Percentiles rank a stretch among this genome's conserved stretches.
Evolutionary conservation across 2,888 invertebrate species (phyloP).

Genomic region (Trissonchulus latispiculum): DNA sequence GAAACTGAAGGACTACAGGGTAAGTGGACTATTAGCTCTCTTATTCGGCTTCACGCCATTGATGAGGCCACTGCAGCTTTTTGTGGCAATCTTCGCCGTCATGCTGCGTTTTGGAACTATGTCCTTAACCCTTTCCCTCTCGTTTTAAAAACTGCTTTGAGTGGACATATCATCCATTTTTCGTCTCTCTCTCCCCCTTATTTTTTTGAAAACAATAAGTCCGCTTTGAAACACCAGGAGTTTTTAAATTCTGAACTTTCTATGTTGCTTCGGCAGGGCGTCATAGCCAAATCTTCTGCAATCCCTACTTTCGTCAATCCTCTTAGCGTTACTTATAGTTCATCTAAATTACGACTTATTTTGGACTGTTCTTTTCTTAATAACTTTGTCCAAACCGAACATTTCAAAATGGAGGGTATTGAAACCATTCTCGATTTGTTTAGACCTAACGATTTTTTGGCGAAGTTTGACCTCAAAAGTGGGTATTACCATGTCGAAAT

Average conservation of each 20-base stretch:
- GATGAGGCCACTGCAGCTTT: not conserved
- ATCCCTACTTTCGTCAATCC: not conserved
- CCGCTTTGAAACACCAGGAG: not conserved
- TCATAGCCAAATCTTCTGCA: not conserved
- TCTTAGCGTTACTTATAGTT: not conserved
- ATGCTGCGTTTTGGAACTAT: not conserved
- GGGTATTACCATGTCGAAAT: slow-evolving; percentile 19
- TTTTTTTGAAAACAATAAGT: not conserved
- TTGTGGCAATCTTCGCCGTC: not conserved
- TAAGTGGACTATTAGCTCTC: not conserved
- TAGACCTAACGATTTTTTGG: not conserved
- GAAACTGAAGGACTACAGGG: not conserved
- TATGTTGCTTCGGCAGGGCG: not conserved
- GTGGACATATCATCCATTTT: not conserved
- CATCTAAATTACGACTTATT: not conserved
- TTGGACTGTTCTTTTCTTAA: not conserved
- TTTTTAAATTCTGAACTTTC: not conserved
- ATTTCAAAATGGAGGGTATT: not conserved
- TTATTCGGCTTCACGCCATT: not conserved
- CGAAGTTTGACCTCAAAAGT: slow-evolving; percentile 16
- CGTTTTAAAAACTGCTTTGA: not conserved
- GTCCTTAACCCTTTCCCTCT: not conserved
- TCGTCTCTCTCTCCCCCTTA: not conserved
- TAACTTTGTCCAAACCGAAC: not conserved
- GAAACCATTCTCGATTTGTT: not conserved